phyloP scores from a whole-genome alignment of 2,797 vertebrate genomes.

The Chaenodraco wilsoni region DNA sequence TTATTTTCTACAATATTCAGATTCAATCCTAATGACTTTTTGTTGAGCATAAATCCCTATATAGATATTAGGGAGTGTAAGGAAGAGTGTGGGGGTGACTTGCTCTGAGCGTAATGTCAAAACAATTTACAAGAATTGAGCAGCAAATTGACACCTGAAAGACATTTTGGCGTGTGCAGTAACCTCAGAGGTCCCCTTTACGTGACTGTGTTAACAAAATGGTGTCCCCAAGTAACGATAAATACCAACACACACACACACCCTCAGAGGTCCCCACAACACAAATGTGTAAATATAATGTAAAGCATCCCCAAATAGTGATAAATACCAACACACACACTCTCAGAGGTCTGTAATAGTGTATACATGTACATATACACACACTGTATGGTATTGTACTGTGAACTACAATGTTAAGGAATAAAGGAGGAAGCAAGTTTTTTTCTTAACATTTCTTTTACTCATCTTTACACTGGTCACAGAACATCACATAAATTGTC shows the following conservation, averaged over 20 bases:
- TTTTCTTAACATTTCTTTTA: slow-evolving; percentile 76
- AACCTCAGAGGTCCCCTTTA: neutral
- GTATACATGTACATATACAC: slow-evolving; percentile 1
- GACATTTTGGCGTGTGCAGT: slow-evolving; percentile 55
- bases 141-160: slow-evolving; percentile 66
- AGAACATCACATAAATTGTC: slow-evolving; percentile 79
- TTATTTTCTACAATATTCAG: too few relatives aligned
- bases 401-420: slow-evolving; percentile 14
- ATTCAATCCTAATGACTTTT: too few relatives aligned
- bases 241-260: slow-evolving; percentile 13
- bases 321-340: neutral
- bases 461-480: slow-evolving; percentile 78
- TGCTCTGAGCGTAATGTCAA: slow-evolving; percentile 69
- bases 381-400: neutral
- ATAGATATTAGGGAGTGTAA: slow-evolving; percentile 35
- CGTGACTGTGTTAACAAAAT: too few relatives aligned
- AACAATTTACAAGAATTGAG: slow-evolving; percentile 71
- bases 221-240: too few relatives aligned
- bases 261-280: neutral
- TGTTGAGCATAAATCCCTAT: too few relatives aligned
- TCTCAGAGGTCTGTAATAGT: too few relatives aligned
- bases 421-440: slow-evolving; percentile 20
- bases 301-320: too few relatives aligned
- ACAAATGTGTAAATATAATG: too few relatives aligned
- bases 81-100: slow-evolving; percentile 65